Conservation (phyloP, 2,888 invertebrate species). For the Oscheius sp. region DNA sequence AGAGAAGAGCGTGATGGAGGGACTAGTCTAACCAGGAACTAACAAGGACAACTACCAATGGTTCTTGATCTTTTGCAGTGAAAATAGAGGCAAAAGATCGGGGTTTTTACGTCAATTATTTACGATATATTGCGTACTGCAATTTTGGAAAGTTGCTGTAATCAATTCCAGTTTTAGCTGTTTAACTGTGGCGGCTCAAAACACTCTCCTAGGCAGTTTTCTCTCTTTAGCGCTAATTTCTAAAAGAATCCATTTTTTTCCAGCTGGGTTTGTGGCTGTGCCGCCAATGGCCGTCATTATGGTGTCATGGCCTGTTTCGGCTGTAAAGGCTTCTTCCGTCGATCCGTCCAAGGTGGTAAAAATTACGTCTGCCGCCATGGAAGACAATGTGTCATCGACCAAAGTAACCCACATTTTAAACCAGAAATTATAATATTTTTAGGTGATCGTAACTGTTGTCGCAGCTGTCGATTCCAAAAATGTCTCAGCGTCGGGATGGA, state of each 20-base stretch:
- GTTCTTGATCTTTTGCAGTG: background rate
- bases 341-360: slow-evolving; percentile 38
- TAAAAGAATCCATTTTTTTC: background rate
- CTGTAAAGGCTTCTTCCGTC: slow-evolving; percentile 39
- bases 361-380: slow-evolving; percentile 35
- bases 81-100: background rate
- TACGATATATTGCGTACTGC: background rate
- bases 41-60: background rate
- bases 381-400: slow-evolving; percentile 36
- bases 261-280: slow-evolving; percentile 41
- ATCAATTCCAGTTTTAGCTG: too few relatives aligned
- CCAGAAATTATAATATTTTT: background rate
- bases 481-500: slow-evolving; percentile 37
- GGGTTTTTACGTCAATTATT: background rate
- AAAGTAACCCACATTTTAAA: slow-evolving; percentile 7
- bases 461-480: slow-evolving; percentile 33
- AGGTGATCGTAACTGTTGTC: slow-evolving; percentile 38
- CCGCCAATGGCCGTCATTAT: slow-evolving; percentile 40
- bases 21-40: too few relatives aligned
- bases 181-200: too few relatives aligned
- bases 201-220: too few relatives aligned
- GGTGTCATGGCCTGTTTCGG: slow-evolving; percentile 42
- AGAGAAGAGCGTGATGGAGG: too few relatives aligned
- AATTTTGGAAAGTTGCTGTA: background rate
- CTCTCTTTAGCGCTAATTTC: background rate